Evolutionary conservation across 2,888 invertebrate species (phyloP), one percentile per base, ranked within the genome.

Genomic region (Sesamia inferens): DNA sequence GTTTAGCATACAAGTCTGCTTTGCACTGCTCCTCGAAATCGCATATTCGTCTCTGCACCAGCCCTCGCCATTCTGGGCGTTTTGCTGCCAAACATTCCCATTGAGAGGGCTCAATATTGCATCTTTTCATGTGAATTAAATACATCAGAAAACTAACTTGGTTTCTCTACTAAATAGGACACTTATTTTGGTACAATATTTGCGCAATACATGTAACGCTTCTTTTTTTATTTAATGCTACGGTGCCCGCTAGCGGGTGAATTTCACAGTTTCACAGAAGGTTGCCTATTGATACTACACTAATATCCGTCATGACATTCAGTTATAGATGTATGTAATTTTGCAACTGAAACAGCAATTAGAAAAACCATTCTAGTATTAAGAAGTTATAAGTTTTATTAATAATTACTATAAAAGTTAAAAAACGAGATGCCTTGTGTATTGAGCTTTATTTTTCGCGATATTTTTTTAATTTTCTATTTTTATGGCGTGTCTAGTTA

Each of bases 401-500:
- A 16, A 31, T 79, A 81, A 71, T 76, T 55, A 71, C 68, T 68
- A 63, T 78, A 79, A 71, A 74, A 63, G 71, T 71, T 74, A 54
- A 63, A 67, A 78, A 83, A 88, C 86, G 84, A 82, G 84, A 84
- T 85, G 87, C 87, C 87, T 89, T 88, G 82, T 82, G 74, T 82
- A 87, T 78, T 78, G 83, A 88, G 88, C 89, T 90, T 89, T 89
- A 88, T 86, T 88, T 86, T 84, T 74, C 61, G 78, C 79, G 82
- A 81, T 84, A 74, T 83, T 71, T 84, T 78, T 84, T 73, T n/a
- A 42, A 64, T 75, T 78, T 74, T 68, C 74, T 82, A 77, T 65
- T 83, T 81, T 73, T 75, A 74, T 70, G 61, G 67, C 58, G 72
- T 83, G 71, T 82, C 71, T 77, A 74, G 74, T 78, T 78, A 81